Conservation (phyloP, 2,797 vertebrate species). For the Botia kubotai region DNA sequence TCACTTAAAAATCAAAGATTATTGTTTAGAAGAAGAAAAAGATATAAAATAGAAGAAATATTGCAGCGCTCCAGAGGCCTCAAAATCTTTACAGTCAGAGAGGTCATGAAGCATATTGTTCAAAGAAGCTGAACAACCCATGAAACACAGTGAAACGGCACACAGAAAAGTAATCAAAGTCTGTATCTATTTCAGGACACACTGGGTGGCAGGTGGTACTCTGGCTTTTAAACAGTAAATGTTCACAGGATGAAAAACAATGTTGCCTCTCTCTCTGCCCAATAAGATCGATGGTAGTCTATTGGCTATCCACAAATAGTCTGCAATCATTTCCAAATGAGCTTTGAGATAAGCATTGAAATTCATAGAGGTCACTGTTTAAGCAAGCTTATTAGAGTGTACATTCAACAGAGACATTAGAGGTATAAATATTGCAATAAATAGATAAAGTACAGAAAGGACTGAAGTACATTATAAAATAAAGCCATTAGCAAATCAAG, state of each 20-base stretch:
- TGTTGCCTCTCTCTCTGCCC: slow-evolving; percentile 49
- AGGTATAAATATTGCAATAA: background rate
- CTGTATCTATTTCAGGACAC: slow-evolving; percentile 48
- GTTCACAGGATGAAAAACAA: slow-evolving; percentile 56
- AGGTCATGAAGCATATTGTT: slow-evolving; percentile 60
- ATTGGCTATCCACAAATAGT: background rate
- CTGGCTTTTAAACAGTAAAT: slow-evolving; percentile 42
- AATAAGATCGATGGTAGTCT: slow-evolving; percentile 58
- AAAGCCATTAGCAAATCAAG: background rate
- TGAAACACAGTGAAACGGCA: slow-evolving; percentile 27
- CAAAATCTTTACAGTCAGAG: slow-evolving; percentile 48
- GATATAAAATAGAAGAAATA: background rate
- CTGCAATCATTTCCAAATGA: background rate
- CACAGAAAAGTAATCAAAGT: slow-evolving; percentile 58
- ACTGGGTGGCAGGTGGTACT: slow-evolving; percentile 46
- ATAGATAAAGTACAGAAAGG: background rate
- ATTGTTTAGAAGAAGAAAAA: no score
- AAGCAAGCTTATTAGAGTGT: background rate
- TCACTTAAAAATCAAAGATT: background rate
- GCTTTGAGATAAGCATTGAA: slow-evolving; percentile 20
- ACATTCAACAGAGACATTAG: background rate
- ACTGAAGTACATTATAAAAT: background rate
- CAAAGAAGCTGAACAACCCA: slow-evolving; percentile 49
- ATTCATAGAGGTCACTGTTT: slow-evolving; percentile 7
- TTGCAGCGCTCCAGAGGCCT: slow-evolving; percentile 26